Evolutionary conservation across 2,113 vertebrate species (phyloP), one percentile per base, ranked within the genome.

Genomic region (Indicator maculatus): DNA sequence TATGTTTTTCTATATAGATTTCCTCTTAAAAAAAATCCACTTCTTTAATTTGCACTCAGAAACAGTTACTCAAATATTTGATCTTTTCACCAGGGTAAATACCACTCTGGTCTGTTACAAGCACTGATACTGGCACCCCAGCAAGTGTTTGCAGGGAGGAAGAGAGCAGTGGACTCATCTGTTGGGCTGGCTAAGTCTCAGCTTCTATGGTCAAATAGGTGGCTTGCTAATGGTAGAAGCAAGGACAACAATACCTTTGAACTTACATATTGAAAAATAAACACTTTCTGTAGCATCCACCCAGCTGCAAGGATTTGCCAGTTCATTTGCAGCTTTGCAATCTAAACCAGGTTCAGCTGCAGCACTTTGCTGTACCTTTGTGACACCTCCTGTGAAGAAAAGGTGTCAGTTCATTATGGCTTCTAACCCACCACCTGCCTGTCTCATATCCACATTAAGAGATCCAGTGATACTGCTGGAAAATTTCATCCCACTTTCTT

Each of bases 81-180:
- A 1, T 56, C 5, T 66, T 86, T 89, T 82, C 41, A 59, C 41
- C 33, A 60, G 45, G 15, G 7, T 56, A 45, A 27, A 27, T 36
- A 33, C 55, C 10, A 4, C 0, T 1, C 5, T 18, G 18, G 2
- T 38, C 26, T 19, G 10, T 76, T 76, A 28, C 27, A 72, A 90
- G 44, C 73, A 45, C 12, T 9, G 20, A 12, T 8, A 11, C 24
- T 17, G 3, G 30, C 6, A 36, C 27, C 65, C 11, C 45, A n/a
- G 20, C n/a, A 30, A 44, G 71, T 11, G n/a, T 28, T 59, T 21
- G 18, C 38, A 79, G 63, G 53, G 56, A 52, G 8, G 72, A 23
- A 28, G 30, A 70, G 64, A n/a, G 10, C n/a, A 36, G 28, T 4
- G 0, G 47, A 7, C 17, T 47, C 1, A 0, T 2, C 63, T 24